Conservation (phyloP, 2,888 invertebrate genomes). For the Invenusta paracnida region DNA sequence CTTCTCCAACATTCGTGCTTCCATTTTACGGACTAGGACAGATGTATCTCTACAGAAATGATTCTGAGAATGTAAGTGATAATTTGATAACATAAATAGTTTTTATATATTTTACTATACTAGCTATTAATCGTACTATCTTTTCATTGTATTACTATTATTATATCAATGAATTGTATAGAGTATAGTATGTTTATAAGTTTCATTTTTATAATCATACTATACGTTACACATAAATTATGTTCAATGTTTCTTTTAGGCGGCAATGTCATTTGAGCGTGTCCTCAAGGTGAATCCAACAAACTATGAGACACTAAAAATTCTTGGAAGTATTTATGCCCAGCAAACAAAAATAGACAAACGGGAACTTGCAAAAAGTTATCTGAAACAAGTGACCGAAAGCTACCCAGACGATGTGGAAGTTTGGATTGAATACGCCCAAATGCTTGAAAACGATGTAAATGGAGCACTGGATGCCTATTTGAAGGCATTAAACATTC, state of each 20-base stretch:
- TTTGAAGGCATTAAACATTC: conserved; percentile 81
- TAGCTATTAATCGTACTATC: neutral
- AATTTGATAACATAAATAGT: neutral
- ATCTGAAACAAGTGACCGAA: conserved; percentile 70
- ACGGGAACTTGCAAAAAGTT: conserved; percentile 74
- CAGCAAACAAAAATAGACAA: conserved; percentile 65
- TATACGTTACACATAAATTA: no score
- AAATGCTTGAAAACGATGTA: conserved; percentile 88
- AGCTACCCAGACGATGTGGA: conserved; percentile 97
- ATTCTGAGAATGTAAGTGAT: conserved; percentile 67
- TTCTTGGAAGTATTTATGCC: conserved; percentile 91
- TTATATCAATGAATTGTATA: no score
- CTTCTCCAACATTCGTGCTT: conserved; percentile 84
- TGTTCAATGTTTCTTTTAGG: conserved; percentile 64
- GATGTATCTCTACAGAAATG: conserved; percentile 95
- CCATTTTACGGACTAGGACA: conserved; percentile 97
- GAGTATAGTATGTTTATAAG: no score
- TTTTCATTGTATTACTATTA: no score
- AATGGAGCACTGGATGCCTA: conserved; percentile 75
- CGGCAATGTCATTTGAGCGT: conserved; percentile 95
- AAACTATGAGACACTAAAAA: conserved; percentile 99
- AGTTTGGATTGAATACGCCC: conserved; percentile 97
- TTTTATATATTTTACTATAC: neutral
- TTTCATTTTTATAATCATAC: no score
- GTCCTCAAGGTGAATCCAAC: conserved; percentile 92